Percentiles rank a stretch among this genome's conserved stretches.
Conservation (phyloP, 2,888 invertebrate species). For the Drosophila meridiana region DNA sequence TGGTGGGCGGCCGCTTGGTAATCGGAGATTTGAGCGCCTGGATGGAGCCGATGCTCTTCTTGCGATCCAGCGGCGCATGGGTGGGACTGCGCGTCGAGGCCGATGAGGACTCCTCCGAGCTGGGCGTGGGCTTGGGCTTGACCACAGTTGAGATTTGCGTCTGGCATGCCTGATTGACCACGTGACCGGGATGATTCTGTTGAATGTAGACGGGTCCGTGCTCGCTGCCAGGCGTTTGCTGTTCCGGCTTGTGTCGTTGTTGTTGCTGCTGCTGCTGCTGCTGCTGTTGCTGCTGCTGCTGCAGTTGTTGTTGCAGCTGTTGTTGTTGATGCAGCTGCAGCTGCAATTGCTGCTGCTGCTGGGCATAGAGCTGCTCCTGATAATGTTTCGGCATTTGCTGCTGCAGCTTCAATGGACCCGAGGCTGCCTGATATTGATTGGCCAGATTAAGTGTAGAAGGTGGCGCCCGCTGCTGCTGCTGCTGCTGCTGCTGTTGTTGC, state of each 20-base stretch:
- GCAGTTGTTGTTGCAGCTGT: conserved; percentile 64
- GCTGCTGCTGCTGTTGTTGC: conserved; percentile 65
- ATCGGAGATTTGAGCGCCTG: conserved; percentile 92
- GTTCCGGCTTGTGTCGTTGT: conserved; percentile 74
- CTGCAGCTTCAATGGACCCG: conserved; percentile 82
- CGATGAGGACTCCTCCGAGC: conserved; percentile 82
- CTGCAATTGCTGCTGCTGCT: conserved; percentile 71
- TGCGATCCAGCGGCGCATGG: conserved; percentile 82
- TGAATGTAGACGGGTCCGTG: conserved; percentile 85
- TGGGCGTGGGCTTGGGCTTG: conserved; percentile 81
- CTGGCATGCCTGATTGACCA: conserved; percentile 85
- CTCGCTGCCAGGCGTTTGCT: conserved; percentile 82
- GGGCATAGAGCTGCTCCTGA: conserved; percentile 70
- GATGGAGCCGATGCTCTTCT: conserved; percentile 86
- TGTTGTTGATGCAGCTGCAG: conserved; percentile 65
- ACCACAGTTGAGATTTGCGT: conserved; percentile 83
- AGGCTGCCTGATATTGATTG: conserved; percentile 84
- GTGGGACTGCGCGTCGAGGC: conserved; percentile 81
- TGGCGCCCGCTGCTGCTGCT: conserved; percentile 81
- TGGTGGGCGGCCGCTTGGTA: conserved; percentile 93
- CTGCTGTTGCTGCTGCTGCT: conserved; percentile 72
- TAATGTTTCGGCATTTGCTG: conserved; percentile 70
- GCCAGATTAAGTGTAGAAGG: conserved; percentile 84
- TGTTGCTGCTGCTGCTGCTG: conserved; percentile 74
- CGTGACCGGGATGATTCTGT: conserved; percentile 85